Conservation (phyloP, 1,140 invertebrate species). For the Teleogryllus occipitalis region DNA sequence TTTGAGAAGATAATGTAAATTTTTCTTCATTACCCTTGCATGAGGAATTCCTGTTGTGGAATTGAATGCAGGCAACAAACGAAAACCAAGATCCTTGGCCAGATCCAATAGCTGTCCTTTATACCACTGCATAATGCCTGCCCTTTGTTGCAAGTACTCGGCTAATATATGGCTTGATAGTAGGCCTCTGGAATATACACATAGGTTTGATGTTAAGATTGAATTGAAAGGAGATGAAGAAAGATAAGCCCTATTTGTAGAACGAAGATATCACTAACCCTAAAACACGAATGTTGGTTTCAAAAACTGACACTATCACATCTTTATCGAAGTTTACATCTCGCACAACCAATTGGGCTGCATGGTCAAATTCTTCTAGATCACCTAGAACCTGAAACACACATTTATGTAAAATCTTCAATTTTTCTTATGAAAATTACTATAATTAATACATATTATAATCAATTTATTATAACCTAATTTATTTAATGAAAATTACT, state of each 20-base stretch:
- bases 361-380: conserved; percentile 88
- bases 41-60: conserved; percentile 94
- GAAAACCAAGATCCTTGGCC: conserved; percentile 86
- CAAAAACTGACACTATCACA: conserved; percentile 94
- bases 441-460: too few species aligned
- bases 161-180: conserved; percentile 89
- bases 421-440: too few species aligned
- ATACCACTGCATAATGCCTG: conserved; percentile 81
- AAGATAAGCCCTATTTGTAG: neutral
- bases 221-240: neutral
- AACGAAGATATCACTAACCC: conserved; percentile 54
- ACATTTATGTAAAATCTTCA: conserved; percentile 8
- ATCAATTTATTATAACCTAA: too few species aligned
- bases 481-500: too few species aligned
- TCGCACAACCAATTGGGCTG: conserved; percentile 74
- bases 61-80: conserved; percentile 93
- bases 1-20: too few species aligned
- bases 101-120: conserved; percentile 77
- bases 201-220: neutral
- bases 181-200: conserved; percentile 59
- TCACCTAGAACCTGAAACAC: conserved; percentile 67
- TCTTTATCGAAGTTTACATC: conserved; percentile 89
- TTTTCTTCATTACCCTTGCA: conserved; percentile 58
- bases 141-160: conserved; percentile 66
- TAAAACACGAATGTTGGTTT: conserved; percentile 94